Evolutionary conservation across 2,888 invertebrate species (phyloP), one percentile per base, ranked within the genome.

Genomic region (Palloptera scutellata): DNA sequence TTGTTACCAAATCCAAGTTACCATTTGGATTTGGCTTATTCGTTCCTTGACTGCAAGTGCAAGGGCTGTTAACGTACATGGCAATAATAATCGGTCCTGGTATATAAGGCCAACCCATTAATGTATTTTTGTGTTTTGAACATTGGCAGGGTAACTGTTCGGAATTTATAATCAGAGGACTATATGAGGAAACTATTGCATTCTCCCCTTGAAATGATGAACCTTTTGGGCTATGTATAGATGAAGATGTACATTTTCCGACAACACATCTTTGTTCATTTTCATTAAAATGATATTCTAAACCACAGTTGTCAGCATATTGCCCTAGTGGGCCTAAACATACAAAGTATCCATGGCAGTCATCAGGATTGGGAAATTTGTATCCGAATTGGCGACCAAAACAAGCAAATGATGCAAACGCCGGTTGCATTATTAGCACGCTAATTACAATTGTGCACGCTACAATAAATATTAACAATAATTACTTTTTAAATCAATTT

Each of bases 321-420:
- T 53, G 4, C 9, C 53, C 53, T 3, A 53, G 53, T 4, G 11
- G 11, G 12, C 53, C 53, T 53, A 53, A 8, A 19, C 53, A 53
- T 11, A 53, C 53, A 53, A 17, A 53, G 17, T 53, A 53, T 4
- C 53, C 53, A n/a, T 53, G 53, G 12, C 17, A n/a, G 19, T 53
- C 19, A 11, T 17, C 17, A 13, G 53, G 53, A 53, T 53, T 19
- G 3, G n/a, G 13, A 4, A 53, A 4, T 53, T 53, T 53, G 4
- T 53, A 11, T 15, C 53, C 53, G 17, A 53, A 53, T n/a, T 53
- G 17, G 17, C 17, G 15, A 4, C 15, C 19, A 19, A 11, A 17
- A 19, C 53, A 53, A 3, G 11, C 19, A 53, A 17, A 5, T 15
- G 11, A n/a, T 17, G 53, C 53, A 4, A 19, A 5, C 17, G 9